Base-by-base conservation (phyloP, 2,888 invertebrate species). In the Parochlus steinenii region DNA sequence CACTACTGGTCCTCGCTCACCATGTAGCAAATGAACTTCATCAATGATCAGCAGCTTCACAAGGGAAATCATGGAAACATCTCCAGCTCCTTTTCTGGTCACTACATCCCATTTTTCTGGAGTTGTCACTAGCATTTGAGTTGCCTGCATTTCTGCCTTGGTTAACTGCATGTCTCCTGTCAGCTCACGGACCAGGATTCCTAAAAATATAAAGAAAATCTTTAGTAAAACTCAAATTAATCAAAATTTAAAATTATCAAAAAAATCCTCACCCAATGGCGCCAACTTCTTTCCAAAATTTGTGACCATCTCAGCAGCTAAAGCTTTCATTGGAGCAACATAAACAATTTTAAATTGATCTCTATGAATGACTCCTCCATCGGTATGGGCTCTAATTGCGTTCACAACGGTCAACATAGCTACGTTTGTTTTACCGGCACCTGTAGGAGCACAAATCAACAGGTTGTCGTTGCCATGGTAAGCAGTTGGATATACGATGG, bases 21-120 rank as follows among this genome's bases (percentile, higher is more conserved):
- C 93, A 54, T 98, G 95, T 31, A 99, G 63, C 19, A 99, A 64
- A 58, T 97, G 95, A 0, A 97, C 92, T 56, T 98, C 97, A 55
- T 97, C 97, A 44, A 93, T 85, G 46, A 98, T 98, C 5, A 98
- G 62, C 16, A 98, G 64, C 47, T 86, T 82, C 1, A 98, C 92
- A 37, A 93, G 70, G 44, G 82, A 81, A 0, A 89, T 80, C 22
- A 97, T 63, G 33, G 83, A 82, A 5, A 86, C 79, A 54, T 93
- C 92, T 6, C 89, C 77, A 17, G 80, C 75, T 11, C 83, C 82
- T 56, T 99, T 99, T 44, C 98, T 68, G 0, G 97, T 97, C 2
- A 98, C 90, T 5, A 99, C 93, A 55, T 99, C 98, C 97, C 98
- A 98, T 51, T 99, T 99, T 60, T 99, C 98, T 0, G 98, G 98